A percentile compares a stretch with the other conserved stretches of the same genome.
Conservation (phyloP, 2,797 vertebrate species). For the Phrynocephalus vlangalii region DNA sequence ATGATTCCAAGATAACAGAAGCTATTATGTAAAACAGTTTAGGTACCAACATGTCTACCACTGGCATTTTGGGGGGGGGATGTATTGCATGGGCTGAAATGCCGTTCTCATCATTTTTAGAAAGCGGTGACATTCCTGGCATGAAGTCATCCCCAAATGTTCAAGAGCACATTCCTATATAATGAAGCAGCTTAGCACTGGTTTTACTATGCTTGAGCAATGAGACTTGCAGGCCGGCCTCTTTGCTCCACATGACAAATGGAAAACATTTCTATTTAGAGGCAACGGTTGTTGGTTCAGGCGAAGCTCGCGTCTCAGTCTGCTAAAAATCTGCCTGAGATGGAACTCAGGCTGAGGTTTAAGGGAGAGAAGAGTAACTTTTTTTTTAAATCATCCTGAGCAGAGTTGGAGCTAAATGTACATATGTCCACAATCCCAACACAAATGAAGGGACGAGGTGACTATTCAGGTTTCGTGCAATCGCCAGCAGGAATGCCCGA, state of each 20-base stretch:
- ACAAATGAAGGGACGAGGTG: neutral
- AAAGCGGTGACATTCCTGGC: neutral
- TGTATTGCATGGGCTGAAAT: neutral
- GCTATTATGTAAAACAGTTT: conserved; percentile 31
- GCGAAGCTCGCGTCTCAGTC: conserved; percentile 1
- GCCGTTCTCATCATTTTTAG: conserved; percentile 16
- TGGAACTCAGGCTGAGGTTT: conserved; percentile 6
- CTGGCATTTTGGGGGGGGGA: neutral
- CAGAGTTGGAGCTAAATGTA: neutral
- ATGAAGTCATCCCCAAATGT: conserved; percentile 14
- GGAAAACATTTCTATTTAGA: neutral
- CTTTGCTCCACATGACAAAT: conserved; percentile 29
- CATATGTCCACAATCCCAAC: neutral
- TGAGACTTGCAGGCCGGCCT: neutral
- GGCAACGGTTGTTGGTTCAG: neutral
- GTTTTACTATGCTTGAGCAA: conserved; percentile 10
- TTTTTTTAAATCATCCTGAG: neutral
- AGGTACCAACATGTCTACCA: neutral
- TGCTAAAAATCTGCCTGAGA: neutral
- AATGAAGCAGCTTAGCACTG: conserved; percentile 13
- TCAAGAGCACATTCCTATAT: conserved; percentile 31
- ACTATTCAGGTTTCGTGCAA: conserved; percentile 62
- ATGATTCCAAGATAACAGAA: neutral
- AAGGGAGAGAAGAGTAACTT: neutral
- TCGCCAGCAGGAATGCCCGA: conserved; percentile 72